These are phyloP conservation scores for Hormaphis cornu DNA, from an alignment of 1,140 invertebrate species.

Conservation along the genomic window DNA sequence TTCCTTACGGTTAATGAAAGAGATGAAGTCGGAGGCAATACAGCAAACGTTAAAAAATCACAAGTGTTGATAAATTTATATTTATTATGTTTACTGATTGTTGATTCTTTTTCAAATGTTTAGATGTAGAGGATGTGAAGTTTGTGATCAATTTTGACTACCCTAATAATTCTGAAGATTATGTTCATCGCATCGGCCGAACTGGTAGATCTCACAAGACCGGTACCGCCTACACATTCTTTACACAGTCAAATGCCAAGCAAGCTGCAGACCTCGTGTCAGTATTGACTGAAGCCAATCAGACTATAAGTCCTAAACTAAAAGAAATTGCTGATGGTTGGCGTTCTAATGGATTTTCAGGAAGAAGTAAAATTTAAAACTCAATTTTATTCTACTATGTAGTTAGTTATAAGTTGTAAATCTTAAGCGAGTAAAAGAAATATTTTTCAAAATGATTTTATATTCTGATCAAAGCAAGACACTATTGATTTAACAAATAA, in stretches of 20 bases:
- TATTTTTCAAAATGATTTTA: too few relatives aligned
- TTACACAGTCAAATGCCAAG: slow-evolving; percentile 79
- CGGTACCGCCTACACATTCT: slow-evolving; percentile 95
- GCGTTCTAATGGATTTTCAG: slow-evolving; percentile 24
- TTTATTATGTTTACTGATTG: not conserved
- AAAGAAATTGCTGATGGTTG: slow-evolving; percentile 30
- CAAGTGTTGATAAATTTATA: slow-evolving; percentile 10
- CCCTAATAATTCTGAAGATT: slow-evolving; percentile 95
- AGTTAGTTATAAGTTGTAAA: too few relatives aligned
- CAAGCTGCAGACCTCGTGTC: slow-evolving; percentile 82
- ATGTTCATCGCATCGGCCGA: slow-evolving; percentile 95
- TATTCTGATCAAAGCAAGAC: too few relatives aligned
- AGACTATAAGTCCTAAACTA: slow-evolving; percentile 57
- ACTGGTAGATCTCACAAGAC: slow-evolving; percentile 79
- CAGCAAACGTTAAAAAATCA: not conserved
- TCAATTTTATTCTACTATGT: not conserved
- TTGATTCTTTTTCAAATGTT: slow-evolving; percentile 7
- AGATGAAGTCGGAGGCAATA: not conserved
- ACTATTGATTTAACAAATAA: too few relatives aligned
- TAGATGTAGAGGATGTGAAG: slow-evolving; percentile 91
- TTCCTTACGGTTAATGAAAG: slow-evolving; percentile 15
- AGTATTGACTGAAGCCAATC: slow-evolving; percentile 84
- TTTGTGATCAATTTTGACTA: slow-evolving; percentile 99
- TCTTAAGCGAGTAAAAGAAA: too few relatives aligned
- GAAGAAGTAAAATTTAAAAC: slow-evolving; percentile 7